These are phyloP conservation scores for Tonatia bakeri DNA, from an alignment of 2,113 vertebrate species.

Conservation along the genomic window DNA sequence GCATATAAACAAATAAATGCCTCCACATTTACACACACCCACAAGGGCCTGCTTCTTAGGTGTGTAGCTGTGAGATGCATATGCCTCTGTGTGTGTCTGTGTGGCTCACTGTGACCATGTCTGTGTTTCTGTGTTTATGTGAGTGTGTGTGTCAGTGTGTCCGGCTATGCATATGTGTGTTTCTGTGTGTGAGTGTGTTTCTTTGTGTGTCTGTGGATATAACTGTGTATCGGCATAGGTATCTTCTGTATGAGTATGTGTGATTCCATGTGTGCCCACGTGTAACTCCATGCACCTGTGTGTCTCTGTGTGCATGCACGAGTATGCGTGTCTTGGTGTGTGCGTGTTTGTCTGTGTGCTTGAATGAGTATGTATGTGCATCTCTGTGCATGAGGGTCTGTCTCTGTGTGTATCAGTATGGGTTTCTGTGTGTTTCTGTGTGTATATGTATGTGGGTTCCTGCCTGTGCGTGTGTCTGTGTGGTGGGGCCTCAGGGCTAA, in stretches of 20 bases:
- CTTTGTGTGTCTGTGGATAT: not conserved
- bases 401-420: not conserved
- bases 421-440: not conserved
- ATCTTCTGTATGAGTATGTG: not conserved
- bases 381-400: not conserved
- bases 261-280: not conserved
- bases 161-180: not conserved
- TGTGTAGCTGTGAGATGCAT: not conserved
- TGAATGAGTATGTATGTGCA: not conserved
- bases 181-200: not conserved
- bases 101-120: not conserved
- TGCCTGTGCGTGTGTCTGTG: not conserved
- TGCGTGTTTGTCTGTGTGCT: not conserved
- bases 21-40: no score
- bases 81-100: rapidly evolving
- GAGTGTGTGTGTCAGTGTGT: not conserved
- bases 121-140: not conserved
- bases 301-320: not conserved
- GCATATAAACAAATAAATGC: not conserved
- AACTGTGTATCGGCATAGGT: not conserved
- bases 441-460: not conserved
- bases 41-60: not conserved
- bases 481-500: not conserved
- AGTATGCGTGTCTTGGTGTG: not conserved
- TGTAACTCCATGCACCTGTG: not conserved